Evolutionary conservation across 2,797 vertebrate species (phyloP), one percentile per base, ranked within the genome.

Genomic region (Taenioides sp.): DNA sequence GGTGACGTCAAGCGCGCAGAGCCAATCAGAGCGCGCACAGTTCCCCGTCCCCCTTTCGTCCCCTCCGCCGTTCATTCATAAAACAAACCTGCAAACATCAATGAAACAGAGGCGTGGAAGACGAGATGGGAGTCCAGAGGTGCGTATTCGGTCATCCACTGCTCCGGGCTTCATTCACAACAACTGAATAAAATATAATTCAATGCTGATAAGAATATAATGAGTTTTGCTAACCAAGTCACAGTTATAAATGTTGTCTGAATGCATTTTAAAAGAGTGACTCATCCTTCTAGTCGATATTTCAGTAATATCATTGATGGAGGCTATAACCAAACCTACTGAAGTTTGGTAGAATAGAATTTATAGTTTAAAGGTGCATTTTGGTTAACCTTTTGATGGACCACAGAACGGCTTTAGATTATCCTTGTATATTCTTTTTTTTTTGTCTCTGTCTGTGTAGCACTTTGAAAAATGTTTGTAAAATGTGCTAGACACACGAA

Each of bases 31-130:
- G 49, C 6, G 63, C 77, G 72, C 34, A 57, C 58, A 75, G 68
- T 47, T 76, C 70, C 69, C 77, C 82, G 77, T 83, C 78, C 82
- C 80, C 74, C 68, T 73, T 76, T 85, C 43, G 7, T 10, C 76
- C 80, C 84, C 79, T 72, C 80, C 72, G 69, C 58, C 40, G 81
- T 90, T 87, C 92, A 93, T 94, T 94, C 92, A 94, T 88, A 89
- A 92, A 70, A 67, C 70, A 65, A 66, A 75, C n/a, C 75, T 63
- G 82, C 78, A 77, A 78, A 85, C 81, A 85, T 90, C 83, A 89
- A 88, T 91, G 86, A 87, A 85, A 23, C 54, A 11, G 9, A 22
- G 54, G 50, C 20, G 54, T 22, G 54, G 9, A 23, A 10, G n/a
- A 55, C 22, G 54, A 23, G 54, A 55, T n/a, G n/a, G n/a, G 54